Percentiles rank a stretch among this genome's conserved stretches.
phyloP scores from a whole-genome alignment of 2,888 invertebrate species.

The Desoria tigrina region DNA sequence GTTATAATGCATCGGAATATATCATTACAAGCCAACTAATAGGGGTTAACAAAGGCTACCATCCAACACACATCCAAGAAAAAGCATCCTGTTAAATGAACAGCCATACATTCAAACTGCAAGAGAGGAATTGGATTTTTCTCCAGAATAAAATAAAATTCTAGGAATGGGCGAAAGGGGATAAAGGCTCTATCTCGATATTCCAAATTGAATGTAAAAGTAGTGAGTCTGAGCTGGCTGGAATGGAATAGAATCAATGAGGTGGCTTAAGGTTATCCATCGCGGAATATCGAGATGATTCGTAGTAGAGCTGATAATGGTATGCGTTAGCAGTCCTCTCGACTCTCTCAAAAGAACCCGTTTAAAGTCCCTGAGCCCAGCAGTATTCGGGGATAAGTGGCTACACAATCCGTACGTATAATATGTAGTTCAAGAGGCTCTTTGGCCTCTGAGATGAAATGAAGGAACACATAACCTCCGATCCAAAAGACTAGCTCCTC shows the following conservation, averaged over 20 bases:
- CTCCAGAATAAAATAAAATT: slow-evolving; percentile 14
- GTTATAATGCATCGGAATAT: too few relatives aligned
- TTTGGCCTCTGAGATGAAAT: not conserved
- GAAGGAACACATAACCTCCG: not conserved
- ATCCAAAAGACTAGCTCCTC: too few relatives aligned
- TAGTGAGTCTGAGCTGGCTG: too few relatives aligned
- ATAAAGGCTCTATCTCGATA: not conserved
- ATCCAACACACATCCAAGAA: too few relatives aligned
- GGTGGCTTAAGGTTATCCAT: slow-evolving; percentile 12
- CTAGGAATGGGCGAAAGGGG: too few relatives aligned
- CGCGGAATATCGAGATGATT: not conserved
- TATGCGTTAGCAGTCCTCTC: not conserved
- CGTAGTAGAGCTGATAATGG: not conserved
- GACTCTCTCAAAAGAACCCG: slow-evolving; percentile 3
- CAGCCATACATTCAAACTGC: too few relatives aligned
- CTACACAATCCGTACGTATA: not conserved
- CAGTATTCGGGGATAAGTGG: not conserved
- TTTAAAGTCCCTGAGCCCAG: not conserved
- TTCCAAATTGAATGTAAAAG: not conserved
- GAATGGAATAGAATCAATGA: slow-evolving; percentile 5
- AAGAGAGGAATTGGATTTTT: slow-evolving; percentile 7
- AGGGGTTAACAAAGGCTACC: too few relatives aligned
- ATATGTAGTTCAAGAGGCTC: not conserved
- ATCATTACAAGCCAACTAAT: too few relatives aligned
- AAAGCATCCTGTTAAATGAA: too few relatives aligned